Evolutionary conservation across 2,113 vertebrate species (phyloP).

Genomic region (Aptenodytes forsteri): DNA sequence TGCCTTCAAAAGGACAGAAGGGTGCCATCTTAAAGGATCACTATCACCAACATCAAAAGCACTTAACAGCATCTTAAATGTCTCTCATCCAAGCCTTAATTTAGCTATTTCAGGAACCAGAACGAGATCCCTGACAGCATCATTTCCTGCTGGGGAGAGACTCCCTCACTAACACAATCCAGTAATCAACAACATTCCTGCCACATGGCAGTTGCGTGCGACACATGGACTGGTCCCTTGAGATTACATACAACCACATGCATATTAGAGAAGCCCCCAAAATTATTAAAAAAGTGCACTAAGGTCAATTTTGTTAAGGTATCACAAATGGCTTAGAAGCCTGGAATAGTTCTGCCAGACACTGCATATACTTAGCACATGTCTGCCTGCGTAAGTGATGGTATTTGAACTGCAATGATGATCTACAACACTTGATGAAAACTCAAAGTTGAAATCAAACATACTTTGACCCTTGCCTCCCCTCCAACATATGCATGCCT

Average conservation of each 20-base stretch:
- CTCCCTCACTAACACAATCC: not conserved
- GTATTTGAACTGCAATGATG: not conserved
- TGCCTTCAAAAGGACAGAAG: not conserved
- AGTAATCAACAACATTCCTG: not conserved
- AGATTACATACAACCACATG: not conserved
- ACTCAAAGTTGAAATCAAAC: not conserved
- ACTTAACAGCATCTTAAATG: not conserved
- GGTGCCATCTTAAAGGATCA: not conserved
- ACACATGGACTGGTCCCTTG: not conserved
- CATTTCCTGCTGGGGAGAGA: not conserved
- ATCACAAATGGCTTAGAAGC: not conserved
- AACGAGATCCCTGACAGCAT: not conserved
- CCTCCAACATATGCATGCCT: fast-evolving
- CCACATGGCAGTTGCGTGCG: fast-evolving
- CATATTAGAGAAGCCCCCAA: not conserved
- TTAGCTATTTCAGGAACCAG: not conserved
- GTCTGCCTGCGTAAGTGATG: fast-evolving
- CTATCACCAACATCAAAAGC: not conserved
- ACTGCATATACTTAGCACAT: not conserved
- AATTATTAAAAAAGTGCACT: not conserved
- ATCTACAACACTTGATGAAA: not conserved
- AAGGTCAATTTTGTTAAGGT: not conserved
- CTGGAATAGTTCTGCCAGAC: not conserved
- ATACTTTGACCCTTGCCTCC: too few species aligned
- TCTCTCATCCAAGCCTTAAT: not conserved